phyloP scores from a whole-genome alignment of 2,113 vertebrate species.

The Acrocephalus kingi region DNA sequence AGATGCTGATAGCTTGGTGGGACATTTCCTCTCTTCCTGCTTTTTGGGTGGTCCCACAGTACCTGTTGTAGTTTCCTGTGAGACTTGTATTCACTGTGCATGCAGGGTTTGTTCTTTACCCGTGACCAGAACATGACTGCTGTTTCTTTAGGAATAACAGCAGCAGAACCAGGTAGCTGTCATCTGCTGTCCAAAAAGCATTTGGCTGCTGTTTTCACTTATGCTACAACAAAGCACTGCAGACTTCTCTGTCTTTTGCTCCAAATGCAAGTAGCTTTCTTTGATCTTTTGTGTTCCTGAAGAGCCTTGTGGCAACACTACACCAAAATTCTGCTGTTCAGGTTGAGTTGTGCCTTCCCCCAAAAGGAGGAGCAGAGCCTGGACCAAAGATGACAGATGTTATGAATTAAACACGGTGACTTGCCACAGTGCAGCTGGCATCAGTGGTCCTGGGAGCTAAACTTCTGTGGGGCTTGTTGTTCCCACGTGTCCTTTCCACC shows the following conservation, averaged over 20 bases:
- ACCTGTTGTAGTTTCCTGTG: neutral
- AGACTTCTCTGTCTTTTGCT: neutral
- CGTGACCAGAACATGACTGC: neutral
- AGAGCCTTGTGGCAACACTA: neutral
- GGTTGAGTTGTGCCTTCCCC: neutral
- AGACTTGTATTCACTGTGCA: accelerated
- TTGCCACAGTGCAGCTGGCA: neutral
- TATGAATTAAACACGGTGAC: neutral
- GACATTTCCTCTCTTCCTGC: neutral
- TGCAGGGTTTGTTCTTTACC: neutral
- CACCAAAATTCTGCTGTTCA: neutral
- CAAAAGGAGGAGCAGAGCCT: neutral
- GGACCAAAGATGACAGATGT: neutral
- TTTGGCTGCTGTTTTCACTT: neutral
- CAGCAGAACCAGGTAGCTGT: neutral
- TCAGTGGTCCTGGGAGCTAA: neutral
- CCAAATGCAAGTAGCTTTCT: neutral
- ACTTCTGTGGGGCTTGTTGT: neutral
- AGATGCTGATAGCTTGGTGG: neutral
- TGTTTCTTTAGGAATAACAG: neutral
- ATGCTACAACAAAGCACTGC: neutral
- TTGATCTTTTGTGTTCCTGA: neutral
- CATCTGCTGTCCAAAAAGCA: neutral
- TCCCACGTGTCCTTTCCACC: accelerated
- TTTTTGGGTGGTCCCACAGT: neutral